Evolutionary conservation across 2,797 vertebrate genomes (phyloP).

Genomic region (Xiphophorus birchmanni): DNA sequence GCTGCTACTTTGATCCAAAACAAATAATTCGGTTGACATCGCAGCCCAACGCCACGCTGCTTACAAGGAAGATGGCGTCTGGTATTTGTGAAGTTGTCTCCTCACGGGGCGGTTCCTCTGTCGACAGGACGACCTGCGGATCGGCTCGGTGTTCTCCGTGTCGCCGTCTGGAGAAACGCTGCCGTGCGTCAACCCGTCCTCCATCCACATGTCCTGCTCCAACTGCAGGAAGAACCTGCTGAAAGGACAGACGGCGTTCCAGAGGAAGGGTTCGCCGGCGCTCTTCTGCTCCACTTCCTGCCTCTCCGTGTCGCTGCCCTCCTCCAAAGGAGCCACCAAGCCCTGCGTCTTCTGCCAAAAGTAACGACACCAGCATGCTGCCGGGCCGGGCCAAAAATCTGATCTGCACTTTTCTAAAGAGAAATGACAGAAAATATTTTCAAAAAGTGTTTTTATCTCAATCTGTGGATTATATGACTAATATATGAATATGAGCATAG

Average conservation of each 20-base stretch:
- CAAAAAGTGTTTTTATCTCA: too few relatives aligned
- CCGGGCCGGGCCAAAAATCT: not conserved
- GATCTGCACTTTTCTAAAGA: too few relatives aligned
- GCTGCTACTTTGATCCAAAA: not conserved
- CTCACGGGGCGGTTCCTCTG: not conserved
- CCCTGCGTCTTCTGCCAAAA: constrained; percentile 91
- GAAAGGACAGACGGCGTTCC: constrained; percentile 97
- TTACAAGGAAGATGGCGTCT: not conserved
- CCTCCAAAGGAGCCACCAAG: constrained; percentile 72
- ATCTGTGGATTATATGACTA: too few relatives aligned
- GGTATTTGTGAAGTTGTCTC: not conserved
- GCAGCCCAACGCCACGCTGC: not conserved
- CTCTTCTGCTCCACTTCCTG: constrained; percentile 97
- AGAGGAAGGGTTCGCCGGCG: constrained; percentile 93
- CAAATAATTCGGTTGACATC: not conserved
- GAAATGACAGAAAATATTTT: too few relatives aligned
- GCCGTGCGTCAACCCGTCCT: constrained; percentile 70
- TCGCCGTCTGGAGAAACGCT: constrained; percentile 46
- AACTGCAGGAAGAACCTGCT: constrained; percentile 92
- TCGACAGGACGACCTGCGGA: constrained; percentile 90
- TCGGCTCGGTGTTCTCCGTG: constrained; percentile 97
- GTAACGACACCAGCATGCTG: constrained; percentile 68
- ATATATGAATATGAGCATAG: too few relatives aligned
- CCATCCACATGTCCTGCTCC: constrained; percentile 81
- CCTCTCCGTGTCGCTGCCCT: constrained; percentile 77